Conservation (phyloP, 1,140 invertebrate genomes). For the Ceratitis capitata region DNA sequence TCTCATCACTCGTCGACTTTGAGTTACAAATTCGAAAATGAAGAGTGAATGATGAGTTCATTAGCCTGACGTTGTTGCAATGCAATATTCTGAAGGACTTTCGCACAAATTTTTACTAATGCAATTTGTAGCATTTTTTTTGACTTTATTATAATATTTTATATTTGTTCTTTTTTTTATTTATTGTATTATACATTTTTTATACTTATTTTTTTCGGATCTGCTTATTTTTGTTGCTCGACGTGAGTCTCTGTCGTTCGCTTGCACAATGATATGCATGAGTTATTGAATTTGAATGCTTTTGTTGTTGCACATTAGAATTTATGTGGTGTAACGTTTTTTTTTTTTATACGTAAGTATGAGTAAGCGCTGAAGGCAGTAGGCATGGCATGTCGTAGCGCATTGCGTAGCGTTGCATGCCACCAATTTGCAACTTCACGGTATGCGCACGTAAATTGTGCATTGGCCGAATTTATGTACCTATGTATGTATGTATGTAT, state of each 20-base stretch:
- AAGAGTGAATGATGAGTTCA: conserved; percentile 31
- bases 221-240: neutral
- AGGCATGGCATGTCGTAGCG: neutral
- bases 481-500: neutral
- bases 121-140: neutral
- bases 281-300: neutral
- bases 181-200: neutral
- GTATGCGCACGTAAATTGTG: conserved; percentile 17
- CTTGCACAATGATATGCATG: conserved; percentile 15
- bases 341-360: too few relatives aligned
- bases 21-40: conserved; percentile 27
- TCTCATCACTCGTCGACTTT: neutral
- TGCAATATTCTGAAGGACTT: neutral
- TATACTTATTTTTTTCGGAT: neutral
- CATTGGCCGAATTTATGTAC: neutral
- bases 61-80: neutral
- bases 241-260: neutral
- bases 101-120: neutral
- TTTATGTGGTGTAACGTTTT: neutral
- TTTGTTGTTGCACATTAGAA: neutral
- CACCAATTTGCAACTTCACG: conserved; percentile 25
- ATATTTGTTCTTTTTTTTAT: neutral
- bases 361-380: too few relatives aligned
- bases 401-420: conserved; percentile 23
- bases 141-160: neutral